Percentiles rank a stretch among this genome's conserved stretches.
Evolutionary conservation across 92 coral and sea anemone species (phyloP).

Genomic region (Parazoanthus atlanticus): DNA sequence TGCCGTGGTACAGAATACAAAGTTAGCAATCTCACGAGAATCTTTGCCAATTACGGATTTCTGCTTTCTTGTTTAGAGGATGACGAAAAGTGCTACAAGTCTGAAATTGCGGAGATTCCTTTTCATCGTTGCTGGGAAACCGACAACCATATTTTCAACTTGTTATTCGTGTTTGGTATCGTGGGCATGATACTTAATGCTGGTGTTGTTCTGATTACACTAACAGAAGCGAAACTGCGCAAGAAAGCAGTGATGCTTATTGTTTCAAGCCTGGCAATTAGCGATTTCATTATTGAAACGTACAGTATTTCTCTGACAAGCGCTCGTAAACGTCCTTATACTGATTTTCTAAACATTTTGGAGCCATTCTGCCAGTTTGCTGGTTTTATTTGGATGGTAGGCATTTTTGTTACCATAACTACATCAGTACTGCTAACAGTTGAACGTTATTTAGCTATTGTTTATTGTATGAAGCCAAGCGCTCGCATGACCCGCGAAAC

Average conservation of each 20-base stretch:
- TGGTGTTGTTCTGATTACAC: constrained; percentile 11
- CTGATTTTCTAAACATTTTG: constrained; percentile 29
- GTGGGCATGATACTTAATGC: constrained; percentile 17
- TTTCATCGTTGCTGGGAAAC: constrained; percentile 41
- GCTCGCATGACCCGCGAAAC: constrained; percentile 31
- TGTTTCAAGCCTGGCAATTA: constrained; percentile 9
- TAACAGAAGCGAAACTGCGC: constrained; percentile 20
- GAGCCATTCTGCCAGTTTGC: constrained; percentile 57
- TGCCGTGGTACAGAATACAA: constrained; percentile 29
- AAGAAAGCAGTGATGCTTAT: constrained; percentile 20
- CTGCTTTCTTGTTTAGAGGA: constrained; percentile 25
- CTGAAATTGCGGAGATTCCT: constrained; percentile 9
- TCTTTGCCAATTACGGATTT: constrained; percentile 10
- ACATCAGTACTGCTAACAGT: constrained; percentile 67
- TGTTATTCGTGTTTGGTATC: constrained; percentile 22
- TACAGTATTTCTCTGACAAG: constrained; percentile 27
- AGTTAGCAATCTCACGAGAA: constrained; percentile 1
- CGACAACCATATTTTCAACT: constrained; percentile 31
- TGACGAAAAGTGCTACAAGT: background rate
- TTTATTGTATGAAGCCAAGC: constrained; percentile 72
- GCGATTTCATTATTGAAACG: constrained; percentile 5
- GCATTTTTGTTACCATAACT: constrained; percentile 61
- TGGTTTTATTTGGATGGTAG: constrained; percentile 76
- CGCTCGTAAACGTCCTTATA: constrained; percentile 47
- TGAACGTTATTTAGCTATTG: constrained; percentile 73